Evolutionary conservation across 1,140 invertebrate species (phyloP), one percentile per base, ranked within the genome.

Genomic region (Marisa cornuarietis): DNA sequence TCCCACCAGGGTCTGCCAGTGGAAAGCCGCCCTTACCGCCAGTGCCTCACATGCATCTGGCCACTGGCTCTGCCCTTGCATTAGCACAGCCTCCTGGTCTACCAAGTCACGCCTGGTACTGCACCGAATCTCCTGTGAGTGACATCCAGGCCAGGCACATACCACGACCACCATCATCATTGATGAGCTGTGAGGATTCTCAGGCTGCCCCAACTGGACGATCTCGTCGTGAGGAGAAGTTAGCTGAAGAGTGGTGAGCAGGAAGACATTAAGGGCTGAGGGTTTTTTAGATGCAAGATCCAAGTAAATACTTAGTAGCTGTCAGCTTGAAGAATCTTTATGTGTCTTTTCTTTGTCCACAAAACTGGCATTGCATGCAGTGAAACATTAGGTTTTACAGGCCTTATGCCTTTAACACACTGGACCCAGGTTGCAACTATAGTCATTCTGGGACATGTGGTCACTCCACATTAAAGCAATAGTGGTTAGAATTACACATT

Each of bases 161-260:
- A 71, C 85, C 85, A 9, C 75, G 83, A 0, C 84, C 87, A 6
- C 88, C 89, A 22, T 85, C 85, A 5, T 87, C 87, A n/a, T 66
- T 85, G 1, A 80, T 79, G 16, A 87, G 85, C 76, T 83, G 78
- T 14, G 77, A 83, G 61, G 85, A 89, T 24, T 88, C 87, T 20
- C 80, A 87, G 42, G 79, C 68, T 49, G 54, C 54, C n/a, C 71
- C 86, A 49, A 84, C 88, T 11, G 83, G 78, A 6, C 61, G 82
- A 24, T 89, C 88, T 5, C 87, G 82, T 74, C 87, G 87, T 75
- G 87, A 88, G 78, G 88, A 90, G 68, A 83, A 85, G 79, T 69
- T 90, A n/a, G 82, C 89, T 0, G 87, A 90, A 76, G 89, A 90
- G 79, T 90, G 89, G 89, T 89, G 71, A 79, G 81, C 84, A 52